Evolutionary conservation across 1,140 invertebrate species (phyloP), one percentile per base, ranked within the genome.

Genomic region (Hylyphantes graminicola): DNA sequence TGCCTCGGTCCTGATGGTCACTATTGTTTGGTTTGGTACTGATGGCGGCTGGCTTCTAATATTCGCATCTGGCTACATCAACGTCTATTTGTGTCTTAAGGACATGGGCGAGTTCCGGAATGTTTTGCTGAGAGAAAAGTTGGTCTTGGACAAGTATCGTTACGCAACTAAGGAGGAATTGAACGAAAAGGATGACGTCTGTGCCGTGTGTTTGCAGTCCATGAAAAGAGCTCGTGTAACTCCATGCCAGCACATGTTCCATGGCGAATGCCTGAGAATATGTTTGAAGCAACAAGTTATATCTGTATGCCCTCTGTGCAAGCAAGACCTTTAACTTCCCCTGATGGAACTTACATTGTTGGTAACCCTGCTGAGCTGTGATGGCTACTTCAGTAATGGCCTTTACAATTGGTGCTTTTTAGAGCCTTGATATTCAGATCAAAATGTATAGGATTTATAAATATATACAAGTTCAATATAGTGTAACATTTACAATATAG

Each of bases 221-320:
- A 94, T 94, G 93, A 91, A 90, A 67, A 85, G 87, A 35, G 94
- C 94, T 0, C 90, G 94, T 15, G 91, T 94, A 0, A 95, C 94
- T 1, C 94, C 94, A 0, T 95, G 94, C 87, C 93, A 93, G 65
- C 94, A 95, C 87, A 91, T 94, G 87, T 95, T 95, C 89, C 94
- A 95, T 87, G 93, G 93, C 0, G 93, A 93, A 87, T 95, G 94
- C 88, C 89, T 95, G 19, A 89, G 94, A 85, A 91, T 92, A 80
- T 94, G 94, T 88, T 89, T 95, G 2, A 93, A 93, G 86, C 90
- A 91, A n/a, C 93, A 92, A 35, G 61, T 57, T 1, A 12, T 11
- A 12, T 90, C 93, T 79, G 91, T 92, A 75, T 95, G 94, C 87
- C 94, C 94, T 0, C 93, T 94, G 86, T 95, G 94, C 88, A 94